A percentile compares a stretch with the other conserved stretches of the same genome.
Conservation (phyloP, 2,113 vertebrate genomes). For the Pterocles gutturalis region DNA sequence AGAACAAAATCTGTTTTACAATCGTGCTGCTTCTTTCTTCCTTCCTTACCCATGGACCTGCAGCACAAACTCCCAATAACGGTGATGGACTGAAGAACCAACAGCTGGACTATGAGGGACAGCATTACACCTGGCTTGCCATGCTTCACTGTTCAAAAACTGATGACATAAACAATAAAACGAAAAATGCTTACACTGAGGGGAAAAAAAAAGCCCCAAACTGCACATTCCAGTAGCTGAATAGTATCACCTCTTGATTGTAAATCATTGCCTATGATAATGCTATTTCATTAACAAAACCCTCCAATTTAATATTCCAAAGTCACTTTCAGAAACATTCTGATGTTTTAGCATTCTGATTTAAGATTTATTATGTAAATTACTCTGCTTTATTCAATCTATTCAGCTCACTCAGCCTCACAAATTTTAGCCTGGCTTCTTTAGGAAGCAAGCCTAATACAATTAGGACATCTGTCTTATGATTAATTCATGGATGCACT, state of each 20-base stretch:
- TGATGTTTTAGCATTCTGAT: not conserved
- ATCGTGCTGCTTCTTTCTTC: not conserved
- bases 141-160: not conserved
- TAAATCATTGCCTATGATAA: not conserved
- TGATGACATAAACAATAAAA: not conserved
- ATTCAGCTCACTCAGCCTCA: not conserved
- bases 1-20: not conserved
- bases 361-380: not conserved
- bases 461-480: not conserved
- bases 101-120: not conserved
- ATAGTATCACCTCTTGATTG: not conserved
- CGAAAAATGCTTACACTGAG: not conserved
- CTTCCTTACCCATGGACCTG: not conserved
- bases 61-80: not conserved
- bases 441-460: not conserved
- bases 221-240: not conserved
- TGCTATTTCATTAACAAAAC: not conserved
- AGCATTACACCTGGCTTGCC: not conserved
- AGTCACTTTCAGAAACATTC: constrained; percentile 9
- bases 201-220: not conserved
- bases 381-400: not conserved
- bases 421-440: not conserved
- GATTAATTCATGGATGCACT: not conserved
- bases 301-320: not conserved
- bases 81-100: not conserved